Conservation (phyloP, 2,888 invertebrate genomes). For the Tetrapedia diversipes region DNA sequence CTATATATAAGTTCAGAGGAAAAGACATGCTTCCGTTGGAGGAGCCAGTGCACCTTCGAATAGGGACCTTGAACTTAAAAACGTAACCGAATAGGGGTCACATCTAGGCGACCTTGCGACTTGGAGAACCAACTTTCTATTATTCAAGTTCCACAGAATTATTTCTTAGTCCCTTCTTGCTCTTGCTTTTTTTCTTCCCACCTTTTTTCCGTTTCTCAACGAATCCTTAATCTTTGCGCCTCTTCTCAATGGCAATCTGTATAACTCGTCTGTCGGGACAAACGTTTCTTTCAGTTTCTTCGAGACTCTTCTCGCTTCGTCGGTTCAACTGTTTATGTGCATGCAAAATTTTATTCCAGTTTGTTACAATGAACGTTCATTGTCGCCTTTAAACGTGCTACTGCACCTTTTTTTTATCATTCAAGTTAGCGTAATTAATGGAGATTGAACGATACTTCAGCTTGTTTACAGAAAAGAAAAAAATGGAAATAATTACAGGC, state of each 20-base stretch:
- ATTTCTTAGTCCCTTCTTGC: too few species aligned
- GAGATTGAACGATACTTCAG: too few species aligned
- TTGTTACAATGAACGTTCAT: not conserved
- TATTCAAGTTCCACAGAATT: not conserved
- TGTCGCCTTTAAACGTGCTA: too few species aligned
- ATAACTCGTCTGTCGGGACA: too few species aligned
- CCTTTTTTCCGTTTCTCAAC: not conserved
- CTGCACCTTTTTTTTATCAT: not conserved
- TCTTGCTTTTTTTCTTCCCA: not conserved
- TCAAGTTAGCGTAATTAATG: not conserved
- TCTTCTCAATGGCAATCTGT: too few species aligned
- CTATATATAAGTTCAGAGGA: constrained; percentile 59
- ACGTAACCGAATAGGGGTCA: constrained; percentile 31
- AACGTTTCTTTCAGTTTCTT: not conserved
- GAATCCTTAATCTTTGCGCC: too few species aligned
- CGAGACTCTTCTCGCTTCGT: not conserved
- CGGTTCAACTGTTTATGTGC: not conserved
- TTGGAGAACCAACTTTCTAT: constrained; percentile 24
- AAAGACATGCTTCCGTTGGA: constrained; percentile 45
- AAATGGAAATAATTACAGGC: not conserved
- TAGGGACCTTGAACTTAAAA: constrained; percentile 55
- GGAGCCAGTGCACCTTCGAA: constrained; percentile 38
- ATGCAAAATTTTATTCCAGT: not conserved
- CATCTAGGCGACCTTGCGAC: not conserved
- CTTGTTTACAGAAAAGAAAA: not conserved